Evolutionary conservation across 2,113 vertebrate species (phyloP).

Genomic region (Pipa parva): DNA sequence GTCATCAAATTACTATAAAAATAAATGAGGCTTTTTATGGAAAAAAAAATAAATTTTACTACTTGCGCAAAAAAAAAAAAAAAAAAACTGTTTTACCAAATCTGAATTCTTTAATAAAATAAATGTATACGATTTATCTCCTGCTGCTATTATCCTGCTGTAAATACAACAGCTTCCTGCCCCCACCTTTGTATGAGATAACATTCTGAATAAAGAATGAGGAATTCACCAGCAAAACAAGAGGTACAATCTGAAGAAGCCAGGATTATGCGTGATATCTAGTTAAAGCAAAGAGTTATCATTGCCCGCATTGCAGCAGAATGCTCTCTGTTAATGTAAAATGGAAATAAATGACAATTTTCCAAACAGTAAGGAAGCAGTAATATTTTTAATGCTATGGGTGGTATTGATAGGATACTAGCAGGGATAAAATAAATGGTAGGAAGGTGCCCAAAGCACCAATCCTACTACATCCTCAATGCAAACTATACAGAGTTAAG

Average conservation of each 20-base stretch:
- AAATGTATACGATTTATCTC: conserved; percentile 55
- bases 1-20: conserved; percentile 75
- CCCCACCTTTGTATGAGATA: background rate
- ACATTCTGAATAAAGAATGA: background rate
- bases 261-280: background rate
- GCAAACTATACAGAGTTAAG: no score
- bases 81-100: conserved; percentile 64
- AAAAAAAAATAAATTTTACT: conserved; percentile 73
- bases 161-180: conserved; percentile 50
- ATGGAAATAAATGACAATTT: conserved; percentile 20
- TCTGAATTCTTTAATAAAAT: conserved; percentile 64
- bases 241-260: background rate
- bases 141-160: conserved; percentile 50
- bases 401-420: no score
- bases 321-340: conserved; percentile 3
- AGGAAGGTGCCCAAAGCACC: no score
- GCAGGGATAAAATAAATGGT: no score
- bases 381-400: no score
- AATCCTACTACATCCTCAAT: no score
- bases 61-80: conserved; percentile 47
- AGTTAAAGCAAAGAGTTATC: conserved; percentile 46
- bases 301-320: conserved; percentile 30
- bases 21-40: conserved; percentile 73
- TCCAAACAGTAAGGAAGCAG: no score
- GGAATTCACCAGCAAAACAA: background rate